These are phyloP conservation scores for Orthonychiurus folsomi DNA, from an alignment of 2,888 invertebrate species.

Conservation along the genomic window DNA sequence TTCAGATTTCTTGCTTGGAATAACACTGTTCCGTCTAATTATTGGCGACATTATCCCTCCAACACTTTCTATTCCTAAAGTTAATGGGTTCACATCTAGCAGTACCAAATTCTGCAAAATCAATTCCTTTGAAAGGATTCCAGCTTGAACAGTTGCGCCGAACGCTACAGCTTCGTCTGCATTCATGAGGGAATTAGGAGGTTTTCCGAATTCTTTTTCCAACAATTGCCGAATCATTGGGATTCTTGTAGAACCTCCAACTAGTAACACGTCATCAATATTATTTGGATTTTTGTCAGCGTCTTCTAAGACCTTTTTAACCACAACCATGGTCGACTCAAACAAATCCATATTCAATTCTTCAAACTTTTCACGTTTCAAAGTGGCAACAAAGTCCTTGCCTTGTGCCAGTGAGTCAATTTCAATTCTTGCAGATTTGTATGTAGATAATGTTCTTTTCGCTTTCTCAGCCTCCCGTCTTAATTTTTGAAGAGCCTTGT, in stretches of 20 bases:
- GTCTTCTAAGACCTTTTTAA: slow-evolving; percentile 48
- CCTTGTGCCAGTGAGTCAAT: neutral
- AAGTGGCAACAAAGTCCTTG: neutral
- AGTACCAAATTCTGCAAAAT: neutral
- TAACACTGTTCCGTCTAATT: neutral
- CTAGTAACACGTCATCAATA: slow-evolving; percentile 84
- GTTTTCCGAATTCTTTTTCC: slow-evolving; percentile 87
- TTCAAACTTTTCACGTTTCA: neutral
- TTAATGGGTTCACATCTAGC: neutral
- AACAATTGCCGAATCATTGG: slow-evolving; percentile 94
- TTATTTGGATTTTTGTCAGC: slow-evolving; percentile 89
- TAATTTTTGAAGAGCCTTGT: neutral
- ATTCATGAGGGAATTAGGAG: slow-evolving; percentile 91
- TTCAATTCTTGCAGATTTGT: neutral
- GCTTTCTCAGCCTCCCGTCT: slow-evolving; percentile 4
- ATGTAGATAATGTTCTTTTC: neutral
- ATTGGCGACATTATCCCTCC: slow-evolving; percentile 3
- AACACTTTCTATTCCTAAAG: neutral
- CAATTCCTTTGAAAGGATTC: slow-evolving; percentile 50
- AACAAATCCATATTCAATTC: neutral
- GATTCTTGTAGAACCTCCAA: slow-evolving; percentile 94
- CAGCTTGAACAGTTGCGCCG: slow-evolving; percentile 55
- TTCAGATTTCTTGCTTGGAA: neutral
- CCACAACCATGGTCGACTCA: neutral
- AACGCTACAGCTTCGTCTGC: slow-evolving; percentile 88